Percentiles rank a stretch among this genome's conserved stretches.
Conservation (phyloP, 2,113 vertebrate species). For the Cranoglanis bouderius region DNA sequence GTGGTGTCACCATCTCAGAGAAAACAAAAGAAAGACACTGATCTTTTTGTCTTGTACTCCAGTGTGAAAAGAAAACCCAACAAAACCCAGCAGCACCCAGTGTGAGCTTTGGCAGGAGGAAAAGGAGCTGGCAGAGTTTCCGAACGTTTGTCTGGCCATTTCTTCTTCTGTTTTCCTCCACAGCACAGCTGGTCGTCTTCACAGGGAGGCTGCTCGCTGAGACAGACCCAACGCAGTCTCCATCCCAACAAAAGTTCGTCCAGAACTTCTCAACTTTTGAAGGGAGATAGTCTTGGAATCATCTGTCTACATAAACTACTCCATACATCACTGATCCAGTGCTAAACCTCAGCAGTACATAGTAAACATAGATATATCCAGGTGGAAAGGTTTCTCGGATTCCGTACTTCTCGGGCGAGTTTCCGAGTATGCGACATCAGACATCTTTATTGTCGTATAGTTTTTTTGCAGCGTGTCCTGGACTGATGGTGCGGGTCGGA, state of each 20-base stretch:
- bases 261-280: background rate
- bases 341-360: background rate
- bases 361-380: background rate
- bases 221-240: background rate
- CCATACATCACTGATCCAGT: background rate
- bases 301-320: background rate
- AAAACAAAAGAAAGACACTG: background rate
- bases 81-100: conserved; percentile 14
- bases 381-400: background rate
- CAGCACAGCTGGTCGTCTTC: background rate
- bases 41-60: conserved; percentile 25
- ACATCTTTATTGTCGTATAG: background rate
- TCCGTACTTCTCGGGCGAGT: background rate
- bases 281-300: background rate
- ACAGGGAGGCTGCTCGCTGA: background rate
- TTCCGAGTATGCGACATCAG: background rate
- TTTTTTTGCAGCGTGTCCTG: background rate
- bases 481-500: background rate
- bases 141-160: conserved; percentile 33
- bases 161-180: conserved; percentile 25
- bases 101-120: conserved; percentile 38
- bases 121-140: conserved; percentile 29
- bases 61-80: conserved; percentile 4
- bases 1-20: conserved; percentile 22
- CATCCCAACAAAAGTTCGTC: background rate